Evolutionary conservation across 2,797 vertebrate genomes (phyloP).

Genomic region (Protosalanx chinensis): DNA sequence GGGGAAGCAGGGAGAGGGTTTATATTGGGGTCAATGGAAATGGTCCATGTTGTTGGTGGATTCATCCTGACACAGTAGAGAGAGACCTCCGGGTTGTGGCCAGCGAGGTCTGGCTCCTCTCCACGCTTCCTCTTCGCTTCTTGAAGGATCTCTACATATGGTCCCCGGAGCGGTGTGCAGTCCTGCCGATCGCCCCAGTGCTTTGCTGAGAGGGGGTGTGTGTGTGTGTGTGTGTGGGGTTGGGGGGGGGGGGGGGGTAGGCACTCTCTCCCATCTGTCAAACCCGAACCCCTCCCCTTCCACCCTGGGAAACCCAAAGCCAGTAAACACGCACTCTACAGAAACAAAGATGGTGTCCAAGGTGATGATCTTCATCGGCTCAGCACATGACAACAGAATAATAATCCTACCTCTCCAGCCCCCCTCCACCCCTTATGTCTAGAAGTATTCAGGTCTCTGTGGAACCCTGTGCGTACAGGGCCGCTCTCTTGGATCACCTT

Average conservation of each 20-base stretch:
- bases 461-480: background rate
- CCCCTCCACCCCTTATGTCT: too few relatives aligned
- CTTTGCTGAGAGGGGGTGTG: constrained; percentile 49
- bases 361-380: too few relatives aligned
- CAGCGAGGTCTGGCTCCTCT: constrained; percentile 56
- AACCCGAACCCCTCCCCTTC: background rate
- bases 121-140: constrained; percentile 55
- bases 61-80: constrained; percentile 53
- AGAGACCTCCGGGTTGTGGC: constrained; percentile 33
- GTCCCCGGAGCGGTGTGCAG: constrained; percentile 59
- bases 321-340: too few relatives aligned
- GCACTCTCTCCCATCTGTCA: constrained; percentile 21
- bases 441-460: background rate
- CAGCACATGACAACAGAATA: too few relatives aligned
- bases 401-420: too few relatives aligned
- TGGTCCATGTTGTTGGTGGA: constrained; percentile 51
- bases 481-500: background rate
- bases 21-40: constrained; percentile 45
- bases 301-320: too few relatives aligned
- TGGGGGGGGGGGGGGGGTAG: background rate
- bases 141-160: constrained; percentile 68
- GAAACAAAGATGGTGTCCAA: too few relatives aligned
- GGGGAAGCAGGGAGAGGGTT: constrained; percentile 30
- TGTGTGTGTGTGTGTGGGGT: too few relatives aligned
- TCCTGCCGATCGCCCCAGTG: too few relatives aligned